Conservation (phyloP, 1,140 invertebrate genomes). For the Drosophila parvula region DNA sequence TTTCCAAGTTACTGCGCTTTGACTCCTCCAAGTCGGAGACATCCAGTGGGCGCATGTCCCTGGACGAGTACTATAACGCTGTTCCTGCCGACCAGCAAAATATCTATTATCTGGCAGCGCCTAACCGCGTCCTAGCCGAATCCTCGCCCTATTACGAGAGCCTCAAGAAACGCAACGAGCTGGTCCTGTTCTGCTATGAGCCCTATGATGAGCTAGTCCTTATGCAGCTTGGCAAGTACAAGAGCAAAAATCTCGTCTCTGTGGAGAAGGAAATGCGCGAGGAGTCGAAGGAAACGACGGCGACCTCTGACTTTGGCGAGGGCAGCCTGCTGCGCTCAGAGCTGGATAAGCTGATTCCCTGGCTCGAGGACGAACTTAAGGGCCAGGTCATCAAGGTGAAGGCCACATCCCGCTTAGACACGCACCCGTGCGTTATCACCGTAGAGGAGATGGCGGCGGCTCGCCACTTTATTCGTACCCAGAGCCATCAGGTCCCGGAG, state of each 20-base stretch:
- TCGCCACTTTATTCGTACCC: slow-evolving; percentile 96
- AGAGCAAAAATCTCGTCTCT: slow-evolving; percentile 91
- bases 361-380: slow-evolving; percentile 90
- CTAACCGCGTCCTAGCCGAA: slow-evolving; percentile 95
- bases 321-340: slow-evolving; percentile 89
- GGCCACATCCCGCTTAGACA: slow-evolving; percentile 92
- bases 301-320: slow-evolving; percentile 85
- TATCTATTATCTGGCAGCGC: slow-evolving; percentile 97
- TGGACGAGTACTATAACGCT: slow-evolving; percentile 93
- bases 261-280: slow-evolving; percentile 97
- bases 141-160: slow-evolving; percentile 97
- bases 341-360: slow-evolving; percentile 90
- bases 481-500: slow-evolving; percentile 92
- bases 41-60: slow-evolving; percentile 89
- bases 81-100: slow-evolving; percentile 92
- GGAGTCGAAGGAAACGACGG: slow-evolving; percentile 85
- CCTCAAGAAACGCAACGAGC: slow-evolving; percentile 92
- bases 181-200: slow-evolving; percentile 98
- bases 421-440: slow-evolving; percentile 96
- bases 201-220: slow-evolving; percentile 97
- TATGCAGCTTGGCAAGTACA: slow-evolving; percentile 94
- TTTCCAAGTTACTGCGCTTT: slow-evolving; percentile 95
- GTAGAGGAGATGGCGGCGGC: slow-evolving; percentile 98
- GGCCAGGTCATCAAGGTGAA: slow-evolving; percentile 92
- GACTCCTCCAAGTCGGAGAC: slow-evolving; percentile 92